phyloP scores from a whole-genome alignment of 2,113 vertebrate genomes.

The Mugil cephalus region DNA sequence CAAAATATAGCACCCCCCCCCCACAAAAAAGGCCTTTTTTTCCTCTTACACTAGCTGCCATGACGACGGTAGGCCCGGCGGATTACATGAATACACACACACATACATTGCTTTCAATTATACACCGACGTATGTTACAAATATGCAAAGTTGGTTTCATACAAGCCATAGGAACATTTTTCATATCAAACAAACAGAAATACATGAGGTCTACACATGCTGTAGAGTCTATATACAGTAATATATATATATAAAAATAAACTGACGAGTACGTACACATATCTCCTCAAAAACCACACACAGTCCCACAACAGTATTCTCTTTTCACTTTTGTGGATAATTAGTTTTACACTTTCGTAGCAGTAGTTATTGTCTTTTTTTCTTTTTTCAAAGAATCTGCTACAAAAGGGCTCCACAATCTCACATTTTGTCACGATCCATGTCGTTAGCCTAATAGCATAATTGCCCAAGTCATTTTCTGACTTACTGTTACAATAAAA shows the following conservation, averaged over 20 bases:
- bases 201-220: conserved; percentile 76
- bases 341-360: conserved; percentile 20
- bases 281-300: conserved; percentile 48
- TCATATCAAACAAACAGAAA: conserved; percentile 75
- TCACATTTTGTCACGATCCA: not conserved
- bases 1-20: conserved; percentile 44
- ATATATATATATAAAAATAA: conserved; percentile 76
- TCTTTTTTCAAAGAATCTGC: conserved; percentile 29
- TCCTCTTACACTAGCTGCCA: conserved; percentile 77
- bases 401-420: conserved; percentile 25
- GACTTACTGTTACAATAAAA: too few species aligned
- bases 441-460: too few species aligned
- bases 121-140: conserved; percentile 74
- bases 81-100: conserved; percentile 52
- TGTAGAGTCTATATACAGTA: conserved; percentile 71
- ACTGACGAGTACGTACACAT: conserved; percentile 52
- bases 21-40: conserved; percentile 69
- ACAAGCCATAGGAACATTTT: conserved; percentile 67
- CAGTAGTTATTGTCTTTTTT: not conserved
- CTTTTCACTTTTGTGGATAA: conserved; percentile 28
- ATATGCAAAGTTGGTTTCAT: conserved; percentile 71
- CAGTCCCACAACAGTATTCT: conserved; percentile 39
- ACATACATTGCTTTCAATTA: conserved; percentile 58
- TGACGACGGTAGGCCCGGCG: conserved; percentile 59
- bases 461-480: too few species aligned